Percentiles rank a stretch among this genome's conserved stretches.
These are phyloP conservation scores for Neodiprion fabricii DNA, from an alignment of 1,140 invertebrate genomes.

Conservation along the genomic window DNA sequence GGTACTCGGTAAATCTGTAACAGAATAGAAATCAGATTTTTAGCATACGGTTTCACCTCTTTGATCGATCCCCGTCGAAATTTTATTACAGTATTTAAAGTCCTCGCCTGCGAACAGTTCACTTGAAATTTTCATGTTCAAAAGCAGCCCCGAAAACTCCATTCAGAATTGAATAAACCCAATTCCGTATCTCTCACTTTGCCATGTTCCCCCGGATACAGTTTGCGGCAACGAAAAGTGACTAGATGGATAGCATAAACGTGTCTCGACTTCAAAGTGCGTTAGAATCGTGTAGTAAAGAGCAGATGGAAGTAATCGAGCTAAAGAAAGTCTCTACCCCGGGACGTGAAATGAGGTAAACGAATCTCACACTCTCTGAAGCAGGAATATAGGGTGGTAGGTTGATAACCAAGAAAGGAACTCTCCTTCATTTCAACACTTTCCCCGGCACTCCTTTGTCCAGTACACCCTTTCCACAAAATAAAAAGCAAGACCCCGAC, in stretches of 20 bases:
- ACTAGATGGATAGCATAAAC: background rate
- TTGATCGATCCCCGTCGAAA: too few species aligned
- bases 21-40: too few species aligned
- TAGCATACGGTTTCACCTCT: too few species aligned
- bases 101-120: too few species aligned
- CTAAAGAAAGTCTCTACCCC: background rate
- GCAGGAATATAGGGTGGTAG: too few species aligned
- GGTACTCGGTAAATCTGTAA: too few species aligned
- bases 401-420: background rate
- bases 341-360: background rate
- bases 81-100: too few species aligned
- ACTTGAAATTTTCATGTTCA: too few species aligned
- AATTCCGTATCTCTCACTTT: too few species aligned
- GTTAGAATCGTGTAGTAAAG: background rate
- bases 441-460: background rate
- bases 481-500: constrained; percentile 1
- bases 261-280: background rate
- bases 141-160: too few species aligned
- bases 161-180: too few species aligned
- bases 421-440: background rate
- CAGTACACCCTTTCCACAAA: background rate
- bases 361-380: background rate
- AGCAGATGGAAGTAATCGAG: background rate
- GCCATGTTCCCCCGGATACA: too few species aligned
- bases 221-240: background rate